Evolutionary conservation across 2,113 vertebrate genomes (phyloP).

Genomic region (Sinosuthora webbiana): DNA sequence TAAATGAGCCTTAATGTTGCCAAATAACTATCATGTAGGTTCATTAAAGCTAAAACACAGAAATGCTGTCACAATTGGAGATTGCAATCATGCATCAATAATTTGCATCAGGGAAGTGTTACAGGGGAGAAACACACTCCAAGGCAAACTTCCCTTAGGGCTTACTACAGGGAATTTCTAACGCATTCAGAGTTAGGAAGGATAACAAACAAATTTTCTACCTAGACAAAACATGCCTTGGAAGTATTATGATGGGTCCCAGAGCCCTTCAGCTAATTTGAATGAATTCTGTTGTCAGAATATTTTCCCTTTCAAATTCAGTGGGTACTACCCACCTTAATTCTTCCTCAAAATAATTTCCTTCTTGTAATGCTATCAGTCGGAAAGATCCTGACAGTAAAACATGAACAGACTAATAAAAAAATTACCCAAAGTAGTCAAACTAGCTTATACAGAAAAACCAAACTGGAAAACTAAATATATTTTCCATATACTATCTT

Average conservation of each 20-base stretch:
- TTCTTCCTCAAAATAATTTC: background rate
- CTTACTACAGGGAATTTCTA: background rate
- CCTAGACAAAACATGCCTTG: background rate
- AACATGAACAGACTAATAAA: background rate
- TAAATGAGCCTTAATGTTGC: conserved; percentile 7
- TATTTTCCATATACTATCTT: background rate
- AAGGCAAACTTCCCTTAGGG: conserved; percentile 1
- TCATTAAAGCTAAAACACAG: conserved; percentile 23
- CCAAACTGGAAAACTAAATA: background rate
- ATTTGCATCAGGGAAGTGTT: background rate
- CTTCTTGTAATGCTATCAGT: background rate
- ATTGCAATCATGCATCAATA: background rate
- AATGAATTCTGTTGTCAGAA: background rate
- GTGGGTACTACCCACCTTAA: background rate
- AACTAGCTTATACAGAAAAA: background rate
- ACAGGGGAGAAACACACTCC: background rate
- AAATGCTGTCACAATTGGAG: background rate
- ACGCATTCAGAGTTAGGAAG: background rate
- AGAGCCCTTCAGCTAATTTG: background rate
- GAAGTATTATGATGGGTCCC: background rate
- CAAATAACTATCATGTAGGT: conserved; percentile 19
- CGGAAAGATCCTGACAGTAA: background rate
- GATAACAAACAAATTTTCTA: background rate
- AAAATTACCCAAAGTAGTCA: background rate
- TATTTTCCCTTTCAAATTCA: background rate